Evolutionary conservation across 2,797 vertebrate species (phyloP).

Genomic region (Orientallactaga sibirica): DNA sequence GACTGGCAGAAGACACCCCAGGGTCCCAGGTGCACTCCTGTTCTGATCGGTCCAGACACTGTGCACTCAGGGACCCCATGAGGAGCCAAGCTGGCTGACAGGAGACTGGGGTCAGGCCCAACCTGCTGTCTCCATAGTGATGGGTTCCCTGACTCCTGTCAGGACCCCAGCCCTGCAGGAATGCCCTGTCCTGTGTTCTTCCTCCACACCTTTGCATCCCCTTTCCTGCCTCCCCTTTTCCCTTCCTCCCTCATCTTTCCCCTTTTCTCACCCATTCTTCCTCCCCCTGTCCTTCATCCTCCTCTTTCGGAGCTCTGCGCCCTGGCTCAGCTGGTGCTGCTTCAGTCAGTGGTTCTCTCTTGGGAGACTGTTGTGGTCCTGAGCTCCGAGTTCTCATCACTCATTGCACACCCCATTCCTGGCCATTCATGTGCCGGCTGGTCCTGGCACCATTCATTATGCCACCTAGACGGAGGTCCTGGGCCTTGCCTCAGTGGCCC

Average conservation of each 20-base stretch:
- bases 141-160: constrained; percentile 82
- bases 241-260: neutral
- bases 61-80: neutral
- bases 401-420: neutral
- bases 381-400: neutral
- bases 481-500: neutral
- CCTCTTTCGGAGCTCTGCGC: neutral
- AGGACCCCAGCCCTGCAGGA: constrained; percentile 69
- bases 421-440: too few species aligned
- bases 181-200: neutral
- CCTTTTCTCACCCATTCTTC: too few species aligned
- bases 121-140: constrained; percentile 66
- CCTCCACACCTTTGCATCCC: neutral
- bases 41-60: neutral
- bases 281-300: too few species aligned
- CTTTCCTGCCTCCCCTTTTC: too few species aligned
- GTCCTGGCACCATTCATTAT: neutral
- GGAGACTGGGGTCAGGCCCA: constrained; percentile 8
- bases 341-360: neutral
- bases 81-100: neutral
- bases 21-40: neutral
- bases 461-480: neutral
- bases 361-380: neutral
- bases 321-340: neutral
- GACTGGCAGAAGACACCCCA: neutral